Base-by-base conservation (phyloP, 1,140 invertebrate species). In the Sycobia sp. region DNA sequence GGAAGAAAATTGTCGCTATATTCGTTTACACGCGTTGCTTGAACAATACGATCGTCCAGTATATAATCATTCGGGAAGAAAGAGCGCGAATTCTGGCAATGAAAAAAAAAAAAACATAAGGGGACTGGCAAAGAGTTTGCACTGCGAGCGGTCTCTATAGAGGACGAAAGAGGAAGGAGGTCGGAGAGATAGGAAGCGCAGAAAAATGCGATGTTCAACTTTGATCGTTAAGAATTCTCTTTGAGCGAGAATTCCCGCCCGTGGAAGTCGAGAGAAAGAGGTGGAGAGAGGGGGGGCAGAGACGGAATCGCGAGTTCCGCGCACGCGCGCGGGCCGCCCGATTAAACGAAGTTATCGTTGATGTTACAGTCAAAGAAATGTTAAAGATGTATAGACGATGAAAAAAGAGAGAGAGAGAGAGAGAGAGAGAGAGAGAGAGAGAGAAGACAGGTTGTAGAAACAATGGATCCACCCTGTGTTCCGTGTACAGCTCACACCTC, bases 181-280 rank as follows among this genome's bases (percentile, higher is more conserved):
- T 22, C 4, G 11, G 14, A 36, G 11, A 54, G 39, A 44, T 13
- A 58, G 39, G 18, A 9, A 46, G 54, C 8, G 23, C 38, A 23
- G 51, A 56, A 62, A 57, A 64, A 57, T 54, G 41, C 49, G 41
- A 43, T 20, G 47, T 32, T 65, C 47, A 46, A 65, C 49, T 65
- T 65, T 44, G 62, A 65, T 65, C 62, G 47, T 65, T 65, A 65
- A 51, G 62, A 53, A 65, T 65, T 65, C 62, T 46, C 62, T 65
- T 65, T 65, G 63, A 61, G 18, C 32, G 38, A 5, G 59, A 67
- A 65, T 55, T 58, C 50, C 27, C 36, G 62, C 43, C 39, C 47
- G 46, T 51, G 20, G 49, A 57, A 66, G n/a, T n/a, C n/a, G n/a
- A n/a, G n/a, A n/a, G n/a, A n/a, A n/a, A n/a, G n/a, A n/a, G n/a